A percentile compares a stretch with the other conserved stretches of the same genome.
These are phyloP conservation scores for Campaea margaritaria DNA, from an alignment of 2,888 invertebrate genomes.

Conservation along the genomic window DNA sequence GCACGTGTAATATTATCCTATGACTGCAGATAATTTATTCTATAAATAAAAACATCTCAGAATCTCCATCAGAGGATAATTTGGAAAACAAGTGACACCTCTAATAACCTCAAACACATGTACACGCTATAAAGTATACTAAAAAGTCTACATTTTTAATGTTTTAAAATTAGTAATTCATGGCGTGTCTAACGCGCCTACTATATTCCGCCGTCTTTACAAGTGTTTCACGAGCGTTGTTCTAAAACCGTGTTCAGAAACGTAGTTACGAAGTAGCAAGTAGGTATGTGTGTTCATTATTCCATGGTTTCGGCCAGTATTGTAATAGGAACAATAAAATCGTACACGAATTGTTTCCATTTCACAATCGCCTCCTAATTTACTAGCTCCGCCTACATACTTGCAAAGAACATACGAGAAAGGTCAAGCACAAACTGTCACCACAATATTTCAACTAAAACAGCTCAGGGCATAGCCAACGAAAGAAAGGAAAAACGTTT, in stretches of 20 bases:
- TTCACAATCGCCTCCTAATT: constrained; percentile 5
- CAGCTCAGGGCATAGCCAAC: too few species aligned
- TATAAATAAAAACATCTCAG: too few species aligned
- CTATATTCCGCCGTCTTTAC: constrained; percentile 1
- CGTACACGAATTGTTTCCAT: not conserved
- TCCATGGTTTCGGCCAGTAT: constrained; percentile 11
- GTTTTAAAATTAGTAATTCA: not conserved
- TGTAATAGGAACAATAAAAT: constrained; percentile 18
- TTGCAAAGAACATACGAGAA: not conserved
- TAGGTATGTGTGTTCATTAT: constrained; percentile 7
- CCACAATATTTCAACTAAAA: too few species aligned
- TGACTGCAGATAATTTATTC: too few species aligned
- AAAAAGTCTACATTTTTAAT: not conserved
- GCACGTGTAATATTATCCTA: too few species aligned
- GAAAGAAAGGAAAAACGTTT: too few species aligned
- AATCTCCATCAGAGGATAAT: too few species aligned
- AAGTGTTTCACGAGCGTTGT: not conserved
- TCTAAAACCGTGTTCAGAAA: not conserved
- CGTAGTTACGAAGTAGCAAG: constrained; percentile 4
- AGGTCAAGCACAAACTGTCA: too few species aligned
- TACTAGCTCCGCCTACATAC: not conserved
- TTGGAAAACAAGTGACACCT: too few species aligned
- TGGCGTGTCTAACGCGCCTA: not conserved
- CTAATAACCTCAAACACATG: too few species aligned
- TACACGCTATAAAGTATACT: too few species aligned